Evolutionary conservation across 1,140 invertebrate genomes (phyloP).

Genomic region (Listronotus oregonensis): DNA sequence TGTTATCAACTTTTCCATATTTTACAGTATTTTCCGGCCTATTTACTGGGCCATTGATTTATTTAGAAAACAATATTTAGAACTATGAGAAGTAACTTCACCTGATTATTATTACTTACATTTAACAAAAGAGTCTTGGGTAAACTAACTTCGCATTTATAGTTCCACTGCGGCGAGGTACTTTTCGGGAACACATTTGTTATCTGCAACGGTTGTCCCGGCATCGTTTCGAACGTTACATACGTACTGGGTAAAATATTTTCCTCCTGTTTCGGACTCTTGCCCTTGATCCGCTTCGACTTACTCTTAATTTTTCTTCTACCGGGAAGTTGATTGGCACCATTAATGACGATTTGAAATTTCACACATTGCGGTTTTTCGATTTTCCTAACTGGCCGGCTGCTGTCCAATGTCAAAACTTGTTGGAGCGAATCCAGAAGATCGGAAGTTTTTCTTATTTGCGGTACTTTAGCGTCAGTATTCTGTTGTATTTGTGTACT

Average conservation of each 20-base stretch:
- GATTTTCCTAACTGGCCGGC: conserved; percentile 10
- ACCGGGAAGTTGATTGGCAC: conserved; percentile 63
- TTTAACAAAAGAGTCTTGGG: conserved; percentile 61
- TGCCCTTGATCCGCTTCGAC: conserved; percentile 44
- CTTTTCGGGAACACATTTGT: conserved; percentile 60
- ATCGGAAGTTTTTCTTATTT: conserved; percentile 54
- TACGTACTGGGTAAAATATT: conserved; percentile 61
- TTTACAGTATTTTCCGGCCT: no score
- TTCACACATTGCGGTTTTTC: conserved; percentile 45
- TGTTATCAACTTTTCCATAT: no score
- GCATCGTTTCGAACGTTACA: conserved; percentile 62
- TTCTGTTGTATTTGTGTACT: background rate
- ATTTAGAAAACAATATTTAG: no score
- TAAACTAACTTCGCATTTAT: conserved; percentile 61
- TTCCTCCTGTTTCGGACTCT: conserved; percentile 42
- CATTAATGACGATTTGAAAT: conserved; percentile 61
- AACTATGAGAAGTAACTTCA: no score
- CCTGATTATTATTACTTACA: no score
- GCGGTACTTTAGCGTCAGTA: background rate
- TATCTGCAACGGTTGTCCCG: conserved; percentile 52
- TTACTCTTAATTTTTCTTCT: conserved; percentile 51
- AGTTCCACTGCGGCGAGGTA: conserved; percentile 63
- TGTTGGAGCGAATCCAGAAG: conserved; percentile 57
- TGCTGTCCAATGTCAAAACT: conserved; percentile 46
- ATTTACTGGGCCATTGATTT: no score